Base-by-base conservation (phyloP, 2,797 vertebrate genomes). In the Anolis apletophallus region DNA sequence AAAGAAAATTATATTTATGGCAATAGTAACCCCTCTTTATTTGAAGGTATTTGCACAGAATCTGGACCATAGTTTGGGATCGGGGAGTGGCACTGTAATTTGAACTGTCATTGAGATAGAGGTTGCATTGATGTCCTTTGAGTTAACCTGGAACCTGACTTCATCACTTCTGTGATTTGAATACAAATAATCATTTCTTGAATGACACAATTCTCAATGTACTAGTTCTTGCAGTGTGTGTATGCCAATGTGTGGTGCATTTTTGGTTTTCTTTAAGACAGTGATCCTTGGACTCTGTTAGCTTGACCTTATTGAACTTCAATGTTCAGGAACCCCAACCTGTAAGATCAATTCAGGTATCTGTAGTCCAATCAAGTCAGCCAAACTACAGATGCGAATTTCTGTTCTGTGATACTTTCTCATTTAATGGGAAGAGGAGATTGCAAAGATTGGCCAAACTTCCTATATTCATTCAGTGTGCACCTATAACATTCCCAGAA, bases 391-490 rank as follows among this genome's bases (percentile, higher is more conserved):
- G 32, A 34, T 69, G 32, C 6, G 68, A 69, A 69, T n/a, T 13
- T 67, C 3, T 69, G 68, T 14, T 69, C 3, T 23, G 2, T 12
- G 3, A 14, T 68, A 32, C 21, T 11, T 2, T 59, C 88, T 90
- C 67, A 84, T 84, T 90, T 92, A 82, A 93, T 84, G 19, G 21
- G 21, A 9, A 16, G 54, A 8, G 46, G 17, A 3, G 5, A 9
- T 3, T 54, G 29, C 12, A 16, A 11, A 75, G 26, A 21, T 12
- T n/a, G 1, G 16, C 21, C 2, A 34, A 14, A 71, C 5, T 14
- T 23, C 12, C 1, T 52, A 46, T 6, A 5, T 29, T 93, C 91
- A 90, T 76, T 68, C 14, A 52, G 85, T 84, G 86, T 93, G 83
- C 32, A 12, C 83, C 81, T 88, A 80, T 80, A 91, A 89, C 36